Evolutionary conservation across 2,888 invertebrate genomes (phyloP).

Genomic region (Amiota mariae): DNA sequence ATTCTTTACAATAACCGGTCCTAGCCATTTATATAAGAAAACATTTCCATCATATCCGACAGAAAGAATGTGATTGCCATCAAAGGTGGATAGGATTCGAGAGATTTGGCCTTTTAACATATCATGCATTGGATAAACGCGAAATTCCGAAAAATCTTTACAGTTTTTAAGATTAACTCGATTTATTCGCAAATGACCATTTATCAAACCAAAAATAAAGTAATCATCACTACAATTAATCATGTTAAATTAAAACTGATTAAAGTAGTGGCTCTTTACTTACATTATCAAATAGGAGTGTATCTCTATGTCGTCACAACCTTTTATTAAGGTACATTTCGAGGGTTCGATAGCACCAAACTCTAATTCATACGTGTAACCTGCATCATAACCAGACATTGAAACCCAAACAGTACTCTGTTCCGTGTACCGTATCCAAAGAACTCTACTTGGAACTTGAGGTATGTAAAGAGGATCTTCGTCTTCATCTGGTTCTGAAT

Average conservation of each 20-base stretch:
- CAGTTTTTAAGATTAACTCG: constrained; percentile 74
- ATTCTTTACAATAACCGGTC: constrained; percentile 44
- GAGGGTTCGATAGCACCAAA: constrained; percentile 74
- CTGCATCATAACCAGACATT: constrained; percentile 80
- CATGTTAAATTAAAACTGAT: not conserved
- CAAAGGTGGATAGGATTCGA: constrained; percentile 78
- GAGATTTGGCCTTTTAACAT: constrained; percentile 80
- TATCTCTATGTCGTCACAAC: constrained; percentile 77
- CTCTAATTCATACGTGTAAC: constrained; percentile 78
- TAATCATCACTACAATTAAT: constrained; percentile 74
- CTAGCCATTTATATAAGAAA: constrained; percentile 79
- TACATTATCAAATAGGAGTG: constrained; percentile 76
- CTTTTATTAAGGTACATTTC: constrained; percentile 74
- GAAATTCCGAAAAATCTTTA: constrained; percentile 79
- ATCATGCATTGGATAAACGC: constrained; percentile 84
- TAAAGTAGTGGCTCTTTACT: constrained; percentile 45
- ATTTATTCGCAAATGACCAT: constrained; percentile 78
- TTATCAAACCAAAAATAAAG: constrained; percentile 77
- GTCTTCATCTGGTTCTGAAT: constrained; percentile 76
- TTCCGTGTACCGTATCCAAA: constrained; percentile 76
- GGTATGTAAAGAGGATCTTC: constrained; percentile 77
- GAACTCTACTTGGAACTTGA: constrained; percentile 76
- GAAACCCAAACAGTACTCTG: constrained; percentile 77
- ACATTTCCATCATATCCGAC: constrained; percentile 86
- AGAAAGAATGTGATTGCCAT: constrained; percentile 76